phyloP scores from a whole-genome alignment of 2,113 vertebrate species.

The Thalassoma bifasciatum region DNA sequence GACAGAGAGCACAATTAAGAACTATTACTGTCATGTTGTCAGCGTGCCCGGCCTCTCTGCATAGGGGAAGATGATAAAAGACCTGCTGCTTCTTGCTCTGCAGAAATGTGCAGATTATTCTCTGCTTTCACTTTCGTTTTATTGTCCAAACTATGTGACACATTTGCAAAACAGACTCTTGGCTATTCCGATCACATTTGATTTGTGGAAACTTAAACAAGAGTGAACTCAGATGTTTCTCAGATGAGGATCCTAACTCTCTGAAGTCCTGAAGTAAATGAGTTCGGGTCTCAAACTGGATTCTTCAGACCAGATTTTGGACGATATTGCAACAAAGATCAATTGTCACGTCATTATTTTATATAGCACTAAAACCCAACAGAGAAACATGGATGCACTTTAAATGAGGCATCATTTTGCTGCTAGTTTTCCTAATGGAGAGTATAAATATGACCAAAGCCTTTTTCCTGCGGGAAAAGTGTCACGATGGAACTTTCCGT shows the following conservation, averaged over 20 bases:
- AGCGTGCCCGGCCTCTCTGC: constrained; percentile 3
- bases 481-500: neutral
- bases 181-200: neutral
- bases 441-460: neutral
- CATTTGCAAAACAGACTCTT: neutral
- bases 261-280: no score
- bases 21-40: constrained; percentile 58
- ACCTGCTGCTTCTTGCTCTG: neutral
- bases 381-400: neutral
- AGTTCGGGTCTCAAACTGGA: no score
- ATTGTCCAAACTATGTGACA: neutral
- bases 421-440: neutral
- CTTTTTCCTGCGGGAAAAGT: neutral
- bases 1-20: constrained; percentile 70
- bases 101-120: constrained; percentile 2
- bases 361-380: no score
- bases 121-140: neutral
- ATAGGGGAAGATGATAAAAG: constrained; percentile 12
- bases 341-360: no score
- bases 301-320: no score
- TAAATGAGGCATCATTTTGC: neutral
- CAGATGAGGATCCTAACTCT: no score
- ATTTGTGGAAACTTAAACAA: no score
- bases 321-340: no score
- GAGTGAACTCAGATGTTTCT: no score